Percentiles rank a stretch among this genome's conserved stretches.
Evolutionary conservation across 2,113 vertebrate genomes (phyloP).

Genomic region (Anguilla rostrata): DNA sequence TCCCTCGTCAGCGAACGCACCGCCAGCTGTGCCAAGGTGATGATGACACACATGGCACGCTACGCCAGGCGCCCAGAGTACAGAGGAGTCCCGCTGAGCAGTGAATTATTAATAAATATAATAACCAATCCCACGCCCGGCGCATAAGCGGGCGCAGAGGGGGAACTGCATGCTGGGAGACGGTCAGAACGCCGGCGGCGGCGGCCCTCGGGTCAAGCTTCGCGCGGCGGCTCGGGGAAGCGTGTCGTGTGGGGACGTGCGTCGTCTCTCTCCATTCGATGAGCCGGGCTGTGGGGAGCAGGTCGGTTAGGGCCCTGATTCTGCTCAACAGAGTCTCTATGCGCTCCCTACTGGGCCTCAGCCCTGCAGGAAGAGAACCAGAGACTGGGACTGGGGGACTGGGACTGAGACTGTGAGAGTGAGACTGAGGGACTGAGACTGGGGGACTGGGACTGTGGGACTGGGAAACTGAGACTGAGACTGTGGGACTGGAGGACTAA

Average conservation of each 20-base stretch:
- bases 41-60: not conserved
- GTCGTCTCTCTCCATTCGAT: not conserved
- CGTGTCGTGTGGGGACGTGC: too few species aligned
- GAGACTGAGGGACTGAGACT: too few species aligned
- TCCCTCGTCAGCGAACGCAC: not conserved
- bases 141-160: not conserved
- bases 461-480: too few species aligned
- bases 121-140: not conserved
- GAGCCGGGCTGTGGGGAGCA: not conserved
- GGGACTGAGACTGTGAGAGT: too few species aligned
- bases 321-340: not conserved
- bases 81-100: not conserved
- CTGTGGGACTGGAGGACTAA: too few species aligned
- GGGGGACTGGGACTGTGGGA: too few species aligned
- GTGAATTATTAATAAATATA: not conserved
- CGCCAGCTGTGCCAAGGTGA: not conserved
- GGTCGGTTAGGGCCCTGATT: not conserved
- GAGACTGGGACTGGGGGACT: too few species aligned
- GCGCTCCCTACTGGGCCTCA: too few species aligned
- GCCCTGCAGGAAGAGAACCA: not conserved
- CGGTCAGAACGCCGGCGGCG: not conserved
- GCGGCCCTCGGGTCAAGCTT: too few species aligned
- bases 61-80: not conserved
- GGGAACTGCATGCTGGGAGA: not conserved
- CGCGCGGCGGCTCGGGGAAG: too few species aligned